Conservation (phyloP, 2,113 vertebrate species). For the Reinhardtius hippoglossoides region DNA sequence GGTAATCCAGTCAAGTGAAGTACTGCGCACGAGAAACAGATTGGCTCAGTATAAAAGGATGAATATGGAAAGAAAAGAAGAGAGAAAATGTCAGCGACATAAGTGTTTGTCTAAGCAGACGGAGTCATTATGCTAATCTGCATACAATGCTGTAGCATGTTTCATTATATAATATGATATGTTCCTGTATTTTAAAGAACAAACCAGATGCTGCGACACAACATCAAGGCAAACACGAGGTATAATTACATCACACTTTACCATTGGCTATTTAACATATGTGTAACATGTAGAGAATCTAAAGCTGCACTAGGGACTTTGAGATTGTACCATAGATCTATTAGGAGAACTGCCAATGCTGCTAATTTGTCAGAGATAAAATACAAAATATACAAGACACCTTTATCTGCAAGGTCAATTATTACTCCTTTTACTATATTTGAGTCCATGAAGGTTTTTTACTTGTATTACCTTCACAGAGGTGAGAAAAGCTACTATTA, state of each 20-base stretch:
- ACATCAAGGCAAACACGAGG: neutral
- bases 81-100: slow-evolving; percentile 18
- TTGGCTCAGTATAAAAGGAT: slow-evolving; percentile 52
- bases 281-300: too few relatives aligned
- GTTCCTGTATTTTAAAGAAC: neutral
- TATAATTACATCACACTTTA: neutral
- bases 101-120: slow-evolving; percentile 20
- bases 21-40: slow-evolving; percentile 50
- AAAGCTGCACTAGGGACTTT: too few relatives aligned
- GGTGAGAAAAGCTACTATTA: too few relatives aligned
- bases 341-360: neutral
- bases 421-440: neutral
- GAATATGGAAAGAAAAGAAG: slow-evolving; percentile 25
- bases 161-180: neutral
- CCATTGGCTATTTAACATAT: too few relatives aligned
- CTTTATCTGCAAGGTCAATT: neutral
- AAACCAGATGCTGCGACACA: neutral
- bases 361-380: too few relatives aligned
- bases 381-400: neutral
- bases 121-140: slow-evolving; percentile 23
- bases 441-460: neutral
- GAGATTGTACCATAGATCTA: too few relatives aligned
- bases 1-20: slow-evolving; percentile 68
- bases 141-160: slow-evolving; percentile 2
- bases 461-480: too few relatives aligned